A percentile compares a stretch with the other conserved stretches of the same genome.
phyloP scores from a whole-genome alignment of 2,113 vertebrate species.

The Mesoclemmys tuberculata region DNA sequence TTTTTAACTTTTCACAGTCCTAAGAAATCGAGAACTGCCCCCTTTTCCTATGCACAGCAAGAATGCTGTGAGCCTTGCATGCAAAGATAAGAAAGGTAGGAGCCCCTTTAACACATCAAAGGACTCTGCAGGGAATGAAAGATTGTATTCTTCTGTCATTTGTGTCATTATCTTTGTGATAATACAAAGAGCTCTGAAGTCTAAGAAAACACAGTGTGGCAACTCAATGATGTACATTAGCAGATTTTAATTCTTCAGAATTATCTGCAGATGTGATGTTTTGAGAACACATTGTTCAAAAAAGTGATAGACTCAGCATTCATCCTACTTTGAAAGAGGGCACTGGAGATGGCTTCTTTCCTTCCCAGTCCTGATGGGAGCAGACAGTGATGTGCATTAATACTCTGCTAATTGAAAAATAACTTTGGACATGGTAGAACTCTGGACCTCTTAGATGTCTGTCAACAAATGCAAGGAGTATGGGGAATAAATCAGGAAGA shows the following conservation, averaged over 20 bases:
- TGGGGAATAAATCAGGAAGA: not conserved
- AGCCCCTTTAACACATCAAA: accelerated
- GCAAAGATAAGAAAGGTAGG: not conserved
- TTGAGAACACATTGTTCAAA: not conserved
- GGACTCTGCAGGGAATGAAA: accelerated
- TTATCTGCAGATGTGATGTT: not conserved
- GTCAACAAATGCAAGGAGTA: not conserved
- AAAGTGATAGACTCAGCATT: not conserved
- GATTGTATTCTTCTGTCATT: not conserved
- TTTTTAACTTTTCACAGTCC: not conserved
- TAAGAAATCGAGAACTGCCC: not conserved
- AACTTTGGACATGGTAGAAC: not conserved
- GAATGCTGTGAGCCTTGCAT: not conserved
- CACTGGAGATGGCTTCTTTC: not conserved
- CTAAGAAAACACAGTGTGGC: accelerated
- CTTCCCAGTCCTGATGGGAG: not conserved
- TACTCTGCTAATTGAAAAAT: not conserved
- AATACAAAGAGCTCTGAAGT: not conserved
- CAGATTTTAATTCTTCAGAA: not conserved
- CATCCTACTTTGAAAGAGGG: not conserved
- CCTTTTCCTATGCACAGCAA: not conserved
- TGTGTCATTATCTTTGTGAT: not conserved
- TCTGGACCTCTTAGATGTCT: not conserved
- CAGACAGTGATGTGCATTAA: not conserved
- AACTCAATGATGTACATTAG: not conserved